Conservation (phyloP, 1,140 invertebrate species). For the Colletes gigas region DNA sequence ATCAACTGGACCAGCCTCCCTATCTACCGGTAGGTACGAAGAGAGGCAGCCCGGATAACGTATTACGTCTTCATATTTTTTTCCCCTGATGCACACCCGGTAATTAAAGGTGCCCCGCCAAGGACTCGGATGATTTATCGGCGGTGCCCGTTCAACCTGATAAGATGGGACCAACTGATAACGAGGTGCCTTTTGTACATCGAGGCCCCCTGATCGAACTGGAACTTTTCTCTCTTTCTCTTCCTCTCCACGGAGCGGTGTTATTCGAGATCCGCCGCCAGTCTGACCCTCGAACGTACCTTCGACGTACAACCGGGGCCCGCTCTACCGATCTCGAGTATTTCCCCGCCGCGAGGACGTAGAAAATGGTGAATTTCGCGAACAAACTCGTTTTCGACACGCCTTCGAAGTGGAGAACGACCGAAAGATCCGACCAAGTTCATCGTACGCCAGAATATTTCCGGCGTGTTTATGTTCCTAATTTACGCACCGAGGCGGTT, state of each 20-base stretch:
- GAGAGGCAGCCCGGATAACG: conserved; percentile 64
- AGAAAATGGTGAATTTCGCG: not conserved
- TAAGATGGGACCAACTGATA: conserved; percentile 72
- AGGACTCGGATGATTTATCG: conserved; percentile 71
- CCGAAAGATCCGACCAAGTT: too few species aligned
- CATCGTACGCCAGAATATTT: too few species aligned
- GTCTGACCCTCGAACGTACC: not conserved
- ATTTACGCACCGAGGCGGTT: not conserved
- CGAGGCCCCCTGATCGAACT: conserved; percentile 49
- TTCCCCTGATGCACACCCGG: conserved; percentile 59
- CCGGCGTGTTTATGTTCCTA: too few species aligned
- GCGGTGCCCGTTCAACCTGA: conserved; percentile 57
- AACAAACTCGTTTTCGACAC: not conserved
- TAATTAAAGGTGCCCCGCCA: conserved; percentile 76
- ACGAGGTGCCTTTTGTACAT: conserved; percentile 61
- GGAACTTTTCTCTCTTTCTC: not conserved
- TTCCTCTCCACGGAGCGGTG: not conserved
- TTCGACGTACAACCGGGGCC: not conserved
- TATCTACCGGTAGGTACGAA: conserved; percentile 66
- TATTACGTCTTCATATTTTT: conserved; percentile 78
- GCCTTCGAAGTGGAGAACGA: too few species aligned
- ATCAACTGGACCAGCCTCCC: conserved; percentile 67
- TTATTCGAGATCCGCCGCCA: conserved; percentile 14
- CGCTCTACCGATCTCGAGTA: not conserved
- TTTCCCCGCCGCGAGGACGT: too few species aligned